These are phyloP conservation scores for Catharus ustulatus DNA, from an alignment of 2,797 vertebrate species.

Conservation along the genomic window DNA sequence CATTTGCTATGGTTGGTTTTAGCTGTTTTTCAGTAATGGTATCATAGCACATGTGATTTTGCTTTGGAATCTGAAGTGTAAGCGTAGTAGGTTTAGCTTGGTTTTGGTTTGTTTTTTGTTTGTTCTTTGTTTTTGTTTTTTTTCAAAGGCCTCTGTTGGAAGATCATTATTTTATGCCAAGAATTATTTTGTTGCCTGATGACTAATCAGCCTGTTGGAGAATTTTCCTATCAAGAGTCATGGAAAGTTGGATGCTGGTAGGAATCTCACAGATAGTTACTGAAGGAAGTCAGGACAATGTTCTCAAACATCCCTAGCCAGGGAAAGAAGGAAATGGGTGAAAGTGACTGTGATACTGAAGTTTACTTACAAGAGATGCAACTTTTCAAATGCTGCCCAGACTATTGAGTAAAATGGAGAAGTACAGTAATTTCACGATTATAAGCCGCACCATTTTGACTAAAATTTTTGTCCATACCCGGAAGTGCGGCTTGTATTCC, in stretches of 20 bases:
- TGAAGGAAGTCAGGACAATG: neutral
- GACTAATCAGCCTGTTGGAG: neutral
- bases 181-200: neutral
- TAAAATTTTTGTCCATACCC: too few species aligned
- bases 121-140: neutral
- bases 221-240: conserved; percentile 4
- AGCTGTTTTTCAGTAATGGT: neutral
- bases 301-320: neutral
- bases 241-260: conserved; percentile 30
- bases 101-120: neutral
- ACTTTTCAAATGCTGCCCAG: neutral
- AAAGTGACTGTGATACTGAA: neutral
- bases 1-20: neutral
- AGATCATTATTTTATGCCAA: neutral
- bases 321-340: neutral
- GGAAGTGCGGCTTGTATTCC: too few species aligned
- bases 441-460: too few species aligned
- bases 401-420: neutral
- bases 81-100: neutral
- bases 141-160: neutral
- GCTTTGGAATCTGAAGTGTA: neutral
- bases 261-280: conserved; percentile 55
- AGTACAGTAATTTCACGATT: neutral
- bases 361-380: conserved; percentile 7
- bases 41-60: neutral